Percentiles rank a stretch among this genome's conserved stretches.
Conservation (phyloP, 1,140 invertebrate genomes). For the Drosophila virilis region DNA sequence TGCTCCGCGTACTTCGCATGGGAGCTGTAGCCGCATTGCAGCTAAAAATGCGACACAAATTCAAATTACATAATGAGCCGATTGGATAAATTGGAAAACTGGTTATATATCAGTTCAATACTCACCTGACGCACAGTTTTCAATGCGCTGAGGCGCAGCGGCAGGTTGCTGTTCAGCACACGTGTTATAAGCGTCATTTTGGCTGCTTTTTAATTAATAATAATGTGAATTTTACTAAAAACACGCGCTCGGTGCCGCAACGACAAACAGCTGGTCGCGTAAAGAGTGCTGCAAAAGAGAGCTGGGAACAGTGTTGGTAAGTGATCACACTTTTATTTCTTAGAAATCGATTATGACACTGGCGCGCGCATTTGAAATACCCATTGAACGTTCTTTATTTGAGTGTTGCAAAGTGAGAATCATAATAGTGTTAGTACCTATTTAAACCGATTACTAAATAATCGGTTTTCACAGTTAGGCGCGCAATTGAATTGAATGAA, state of each 20-base stretch:
- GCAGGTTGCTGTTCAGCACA: constrained; percentile 53
- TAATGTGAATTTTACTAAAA: constrained; percentile 35
- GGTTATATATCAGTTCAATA: not conserved
- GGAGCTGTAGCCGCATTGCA: constrained; percentile 75
- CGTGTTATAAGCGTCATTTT: constrained; percentile 70
- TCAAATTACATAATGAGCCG: constrained; percentile 63
- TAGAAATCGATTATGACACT: not conserved
- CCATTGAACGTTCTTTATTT: not conserved
- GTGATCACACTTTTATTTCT: not conserved
- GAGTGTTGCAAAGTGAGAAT: not conserved
- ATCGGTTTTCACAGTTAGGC: not conserved
- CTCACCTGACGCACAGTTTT: constrained; percentile 62
- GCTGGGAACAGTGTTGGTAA: not conserved
- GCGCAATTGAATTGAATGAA: not conserved
- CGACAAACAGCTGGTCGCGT: constrained; percentile 30
- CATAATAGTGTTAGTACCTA: no score
- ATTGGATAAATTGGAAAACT: not conserved
- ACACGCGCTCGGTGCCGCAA: constrained; percentile 58
- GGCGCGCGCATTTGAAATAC: not conserved
- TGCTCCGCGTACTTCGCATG: constrained; percentile 87
- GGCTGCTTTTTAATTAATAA: constrained; percentile 64
- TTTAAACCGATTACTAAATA: not conserved
- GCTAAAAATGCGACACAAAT: constrained; percentile 14
- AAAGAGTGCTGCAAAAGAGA: constrained; percentile 27
- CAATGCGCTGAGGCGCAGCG: constrained; percentile 50